Evolutionary conservation across 2,113 vertebrate genomes (phyloP), one percentile per base, ranked within the genome.

Genomic region (Cyanocitta stelleri): DNA sequence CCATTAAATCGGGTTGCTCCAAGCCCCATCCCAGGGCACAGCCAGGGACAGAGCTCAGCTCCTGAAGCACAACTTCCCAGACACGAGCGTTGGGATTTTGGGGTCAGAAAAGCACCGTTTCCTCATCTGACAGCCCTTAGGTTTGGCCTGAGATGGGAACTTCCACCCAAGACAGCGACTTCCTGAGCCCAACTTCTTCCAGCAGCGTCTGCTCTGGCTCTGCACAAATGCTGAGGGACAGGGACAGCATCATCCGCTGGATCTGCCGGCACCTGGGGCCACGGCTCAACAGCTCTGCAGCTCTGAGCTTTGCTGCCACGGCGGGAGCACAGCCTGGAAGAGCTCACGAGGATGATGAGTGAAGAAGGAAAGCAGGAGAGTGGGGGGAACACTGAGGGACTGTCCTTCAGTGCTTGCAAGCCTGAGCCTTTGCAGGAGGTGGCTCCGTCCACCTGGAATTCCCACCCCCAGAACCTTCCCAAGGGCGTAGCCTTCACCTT

Each of bases 81-180:
- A 3, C 16, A 5, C 0, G 1, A 21, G 2, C 3, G 7, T 13
- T 3, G 80, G 27, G 62, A 14, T 61, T 52, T 22, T 0, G 29
- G 27, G 58, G 10, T 11, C 10, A 7, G 20, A 23, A 63, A 41
- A 79, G 3, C 0, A 0, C 30, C 0, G 0, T 39, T 62, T 22
- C 41, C 55, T 44, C 80, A 7, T 10, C 35, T 4, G 32, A 13
- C 10, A 17, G 19, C 2, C 32, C 46, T 17, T 0, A 6, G 48
- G 43, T 13, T 44, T 3, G 10, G 13, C 54, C 59, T 1, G 1
- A 6, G 43, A 1, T 2, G 16, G 29, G 61, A 63, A 10, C 8
- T 51, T 17, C 11, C 56, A n/a, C 3, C 41, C 4, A 0, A 49
- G 30, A 3, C 9, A 15, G 19, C 2, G 29, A 4, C 3, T 17